Evolutionary conservation across 2,797 vertebrate species (phyloP).

Genomic region (Enteromius fasciolatus): DNA sequence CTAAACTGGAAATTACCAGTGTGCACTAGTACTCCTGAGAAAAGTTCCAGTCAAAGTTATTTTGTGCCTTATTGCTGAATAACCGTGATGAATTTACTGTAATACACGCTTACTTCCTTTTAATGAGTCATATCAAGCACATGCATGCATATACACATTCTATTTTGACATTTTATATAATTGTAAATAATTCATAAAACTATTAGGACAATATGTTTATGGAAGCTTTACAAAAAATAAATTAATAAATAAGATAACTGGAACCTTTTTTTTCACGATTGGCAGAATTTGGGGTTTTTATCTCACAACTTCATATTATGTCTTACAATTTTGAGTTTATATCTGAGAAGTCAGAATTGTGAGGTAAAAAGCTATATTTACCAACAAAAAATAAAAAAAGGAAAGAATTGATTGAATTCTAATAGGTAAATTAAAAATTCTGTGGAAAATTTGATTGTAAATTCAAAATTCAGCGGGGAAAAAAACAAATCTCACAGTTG

Average conservation of each 20-base stretch:
- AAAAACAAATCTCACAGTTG: too few relatives aligned
- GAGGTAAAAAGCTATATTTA: neutral
- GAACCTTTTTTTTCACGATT: too few relatives aligned
- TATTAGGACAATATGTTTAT: neutral
- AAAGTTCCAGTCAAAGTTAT: neutral
- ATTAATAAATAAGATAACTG: too few relatives aligned
- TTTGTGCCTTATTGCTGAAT: neutral
- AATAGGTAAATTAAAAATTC: neutral
- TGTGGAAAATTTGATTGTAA: too few relatives aligned
- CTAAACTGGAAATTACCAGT: conserved; percentile 16
- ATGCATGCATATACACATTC: neutral
- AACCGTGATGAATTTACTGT: neutral
- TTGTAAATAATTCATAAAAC: neutral
- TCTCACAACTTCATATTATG: neutral
- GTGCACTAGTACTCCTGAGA: neutral
- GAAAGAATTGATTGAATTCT: too few relatives aligned
- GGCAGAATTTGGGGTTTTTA: neutral
- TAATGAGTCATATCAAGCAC: neutral
- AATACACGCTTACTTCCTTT: neutral
- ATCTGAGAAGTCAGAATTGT: neutral
- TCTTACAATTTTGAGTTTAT: neutral
- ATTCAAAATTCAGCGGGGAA: too few relatives aligned
- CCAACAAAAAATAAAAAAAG: too few relatives aligned
- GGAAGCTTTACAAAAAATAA: neutral
- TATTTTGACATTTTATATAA: neutral